These are phyloP conservation scores for Corythucha ciliata DNA, from an alignment of 2,888 invertebrate species.

Conservation along the genomic window DNA sequence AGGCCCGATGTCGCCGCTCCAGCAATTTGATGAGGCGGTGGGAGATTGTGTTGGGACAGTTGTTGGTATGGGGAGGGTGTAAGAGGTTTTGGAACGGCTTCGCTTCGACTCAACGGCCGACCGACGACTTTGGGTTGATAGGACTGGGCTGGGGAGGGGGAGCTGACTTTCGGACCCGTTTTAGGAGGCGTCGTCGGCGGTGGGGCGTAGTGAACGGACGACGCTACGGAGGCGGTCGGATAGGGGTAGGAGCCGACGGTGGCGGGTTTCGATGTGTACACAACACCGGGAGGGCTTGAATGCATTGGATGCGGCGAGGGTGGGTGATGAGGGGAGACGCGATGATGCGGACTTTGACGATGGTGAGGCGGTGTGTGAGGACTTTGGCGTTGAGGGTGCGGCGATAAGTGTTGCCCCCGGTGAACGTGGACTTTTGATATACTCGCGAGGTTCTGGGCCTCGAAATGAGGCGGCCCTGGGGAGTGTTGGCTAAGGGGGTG, in stretches of 20 bases:
- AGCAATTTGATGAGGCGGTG: slow-evolving; percentile 45
- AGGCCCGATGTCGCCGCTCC: slow-evolving; percentile 40
- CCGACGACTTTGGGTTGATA: slow-evolving; percentile 65
- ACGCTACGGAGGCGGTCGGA: slow-evolving; percentile 25
- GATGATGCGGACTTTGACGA: slow-evolving; percentile 38
- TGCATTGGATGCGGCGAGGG: slow-evolving; percentile 32
- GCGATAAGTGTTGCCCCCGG: slow-evolving; percentile 30
- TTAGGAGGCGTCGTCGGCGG: slow-evolving; percentile 46
- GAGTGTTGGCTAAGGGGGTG: slow-evolving; percentile 41
- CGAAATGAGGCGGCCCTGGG: slow-evolving; percentile 30
- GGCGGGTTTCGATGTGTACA: slow-evolving; percentile 34
- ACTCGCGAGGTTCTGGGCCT: slow-evolving; percentile 33
- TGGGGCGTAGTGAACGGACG: slow-evolving; percentile 45
- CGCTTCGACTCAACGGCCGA: slow-evolving; percentile 46
- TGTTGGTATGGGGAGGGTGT: slow-evolving; percentile 48
- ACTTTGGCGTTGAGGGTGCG: slow-evolving; percentile 43
- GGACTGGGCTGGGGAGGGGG: slow-evolving; percentile 66
- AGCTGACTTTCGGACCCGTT: slow-evolving; percentile 64
- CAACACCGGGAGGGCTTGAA: slow-evolving; percentile 28
- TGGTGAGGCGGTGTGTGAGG: slow-evolving; percentile 38
- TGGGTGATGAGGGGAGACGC: slow-evolving; percentile 33
- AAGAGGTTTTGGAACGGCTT: slow-evolving; percentile 47
- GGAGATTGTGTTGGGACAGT: slow-evolving; percentile 43
- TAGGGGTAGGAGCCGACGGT: slow-evolving; percentile 40
- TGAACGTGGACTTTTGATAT: slow-evolving; percentile 33